Evolutionary conservation across 2,113 vertebrate species (phyloP), one percentile per base, ranked within the genome.

Genomic region (Spermophilus dauricus): DNA sequence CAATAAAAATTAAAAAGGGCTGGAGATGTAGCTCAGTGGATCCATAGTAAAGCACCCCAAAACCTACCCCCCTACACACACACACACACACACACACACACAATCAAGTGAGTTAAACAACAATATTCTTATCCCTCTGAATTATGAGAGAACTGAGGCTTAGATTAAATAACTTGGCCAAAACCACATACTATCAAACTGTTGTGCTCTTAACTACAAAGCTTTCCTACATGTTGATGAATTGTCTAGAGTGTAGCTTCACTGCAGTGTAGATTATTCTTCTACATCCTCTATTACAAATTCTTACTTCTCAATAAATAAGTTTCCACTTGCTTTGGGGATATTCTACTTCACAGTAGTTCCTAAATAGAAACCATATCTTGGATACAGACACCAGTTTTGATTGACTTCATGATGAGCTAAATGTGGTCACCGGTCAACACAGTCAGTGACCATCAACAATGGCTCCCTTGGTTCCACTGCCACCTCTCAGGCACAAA

Each of bases 131-230:
- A 58, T 22, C 61, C 61, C 61, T 63, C 53, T 85, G 73, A 96
- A 72, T 89, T 56, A 92, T 34, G 26, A 96, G 39, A 51, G 96
- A 97, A 97, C 88, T 91, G 86, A 96, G 73, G 39, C 85, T 91
- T 91, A 89, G 42, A 80, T 89, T 85, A 93, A 95, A 82, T 89
- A 92, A 95, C 82, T 86, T 88, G 78, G 77, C 48, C 63, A 56
- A 91, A 94, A 93, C 56, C 75, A 84, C 58, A 95, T n/a, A 69
- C 39, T 87, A 37, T 85, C 89, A 87, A 73, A 53, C 73, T 76
- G 17, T 42, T 72, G 0, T 76, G 42, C 37, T 34, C 78, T 83
- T 78, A 75, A 93, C 92, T 56, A 89, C 80, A 87, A 65, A 96
- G 45, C 48, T 78, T 20, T 83, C 32, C 72, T 77, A 58, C 42